These are phyloP conservation scores for Nothocercus nigrocapillus DNA, from an alignment of 2,113 vertebrate genomes.

Conservation along the genomic window DNA sequence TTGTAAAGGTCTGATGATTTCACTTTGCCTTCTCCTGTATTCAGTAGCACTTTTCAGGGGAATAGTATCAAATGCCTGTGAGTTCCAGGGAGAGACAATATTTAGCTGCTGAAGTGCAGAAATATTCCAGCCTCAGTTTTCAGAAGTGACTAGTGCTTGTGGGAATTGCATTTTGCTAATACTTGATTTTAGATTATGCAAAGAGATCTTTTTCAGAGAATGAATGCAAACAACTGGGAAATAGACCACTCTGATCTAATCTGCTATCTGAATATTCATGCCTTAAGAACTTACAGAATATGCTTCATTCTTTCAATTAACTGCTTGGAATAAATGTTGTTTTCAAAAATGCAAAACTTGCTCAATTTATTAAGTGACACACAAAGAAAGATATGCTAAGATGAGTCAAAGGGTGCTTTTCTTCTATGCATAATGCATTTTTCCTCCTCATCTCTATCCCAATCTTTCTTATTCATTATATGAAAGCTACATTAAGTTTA, in stretches of 20 bases:
- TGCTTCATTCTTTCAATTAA: neutral
- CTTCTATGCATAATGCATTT: neutral
- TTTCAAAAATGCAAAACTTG: neutral
- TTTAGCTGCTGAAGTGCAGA: slow-evolving; percentile 50
- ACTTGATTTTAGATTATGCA: slow-evolving; percentile 16
- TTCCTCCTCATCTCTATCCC: neutral
- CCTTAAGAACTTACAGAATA: neutral
- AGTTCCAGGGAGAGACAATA: slow-evolving; percentile 21
- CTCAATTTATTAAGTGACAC: neutral
- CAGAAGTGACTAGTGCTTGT: neutral
- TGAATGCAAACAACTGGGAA: neutral
- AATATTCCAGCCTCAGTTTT: slow-evolving; percentile 56
- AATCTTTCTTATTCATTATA: neutral
- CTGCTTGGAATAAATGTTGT: neutral
- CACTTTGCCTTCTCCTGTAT: neutral
- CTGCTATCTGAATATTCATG: slow-evolving; percentile 1
- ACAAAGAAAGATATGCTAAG: neutral
- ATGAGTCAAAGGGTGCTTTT: neutral
- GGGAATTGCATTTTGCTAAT: slow-evolving; percentile 14
- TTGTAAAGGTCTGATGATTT: slow-evolving; percentile 4
- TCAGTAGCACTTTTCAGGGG: slow-evolving; percentile 7
- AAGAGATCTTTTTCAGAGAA: neutral
- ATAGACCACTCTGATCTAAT: slow-evolving; percentile 30
- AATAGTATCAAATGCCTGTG: slow-evolving; percentile 40
- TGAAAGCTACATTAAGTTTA: neutral